phyloP scores from a whole-genome alignment of 1,140 invertebrate species.

The Gryllus bimaculatus region DNA sequence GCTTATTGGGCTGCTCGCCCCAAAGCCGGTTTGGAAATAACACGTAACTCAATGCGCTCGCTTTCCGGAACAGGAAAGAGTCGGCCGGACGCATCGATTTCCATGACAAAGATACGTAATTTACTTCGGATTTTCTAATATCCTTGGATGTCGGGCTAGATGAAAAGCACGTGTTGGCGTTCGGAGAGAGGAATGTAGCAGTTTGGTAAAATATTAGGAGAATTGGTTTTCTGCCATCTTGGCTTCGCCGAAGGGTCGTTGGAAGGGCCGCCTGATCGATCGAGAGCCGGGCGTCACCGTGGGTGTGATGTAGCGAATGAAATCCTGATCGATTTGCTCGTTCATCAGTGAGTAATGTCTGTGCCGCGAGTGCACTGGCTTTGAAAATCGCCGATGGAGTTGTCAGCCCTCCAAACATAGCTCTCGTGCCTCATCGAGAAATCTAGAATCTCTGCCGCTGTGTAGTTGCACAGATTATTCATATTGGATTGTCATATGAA shows the following conservation, averaged over 20 bases:
- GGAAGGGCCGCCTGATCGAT: too few species aligned
- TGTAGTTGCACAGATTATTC: too few species aligned
- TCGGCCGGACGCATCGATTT: too few species aligned
- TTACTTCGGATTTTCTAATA: not conserved
- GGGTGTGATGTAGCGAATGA: not conserved
- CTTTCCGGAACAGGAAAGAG: too few species aligned
- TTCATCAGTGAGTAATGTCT: not conserved
- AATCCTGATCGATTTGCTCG: not conserved
- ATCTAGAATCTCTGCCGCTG: too few species aligned
- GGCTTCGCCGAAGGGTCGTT: not conserved
- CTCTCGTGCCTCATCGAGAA: too few species aligned
- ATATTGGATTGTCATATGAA: too few species aligned
- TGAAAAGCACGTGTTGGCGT: not conserved
- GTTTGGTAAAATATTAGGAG: not conserved
- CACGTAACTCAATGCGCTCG: too few species aligned
- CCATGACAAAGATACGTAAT: not conserved
- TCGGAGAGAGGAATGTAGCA: not conserved
- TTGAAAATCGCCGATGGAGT: not conserved
- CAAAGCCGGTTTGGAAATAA: too few species aligned
- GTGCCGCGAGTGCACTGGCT: not conserved
- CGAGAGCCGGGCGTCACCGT: too few species aligned
- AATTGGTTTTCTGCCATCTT: slow-evolving; percentile 1
- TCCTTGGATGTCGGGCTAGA: not conserved
- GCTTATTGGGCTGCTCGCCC: too few species aligned
- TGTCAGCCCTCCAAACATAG: not conserved